Evolutionary conservation across 1,140 invertebrate species (phyloP).

Genomic region (Lucilia cuprina): DNA sequence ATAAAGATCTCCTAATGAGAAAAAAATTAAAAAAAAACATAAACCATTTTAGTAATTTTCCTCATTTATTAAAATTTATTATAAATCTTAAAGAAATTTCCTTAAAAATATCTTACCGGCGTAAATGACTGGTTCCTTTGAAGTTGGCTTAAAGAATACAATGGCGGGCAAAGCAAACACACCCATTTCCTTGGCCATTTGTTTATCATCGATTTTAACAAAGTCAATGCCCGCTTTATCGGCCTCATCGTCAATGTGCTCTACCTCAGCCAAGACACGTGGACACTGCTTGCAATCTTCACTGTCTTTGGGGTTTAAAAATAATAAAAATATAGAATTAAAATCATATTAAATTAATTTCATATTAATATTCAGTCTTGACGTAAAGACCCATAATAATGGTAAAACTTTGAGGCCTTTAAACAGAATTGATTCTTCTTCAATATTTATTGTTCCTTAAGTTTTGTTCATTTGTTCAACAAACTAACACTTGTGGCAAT

Average conservation of each 20-base stretch:
- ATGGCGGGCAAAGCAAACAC: conserved; percentile 89
- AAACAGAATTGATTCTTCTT: too few species aligned
- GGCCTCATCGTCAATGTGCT: conserved; percentile 93
- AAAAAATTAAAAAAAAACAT: conserved; percentile 1
- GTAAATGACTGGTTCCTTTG: conserved; percentile 92
- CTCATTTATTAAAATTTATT: background rate
- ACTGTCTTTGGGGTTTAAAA: conserved; percentile 71
- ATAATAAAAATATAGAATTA: background rate
- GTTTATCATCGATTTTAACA: conserved; percentile 89
- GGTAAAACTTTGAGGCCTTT: too few species aligned
- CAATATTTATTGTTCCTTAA: too few species aligned
- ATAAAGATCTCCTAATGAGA: conserved; percentile 78
- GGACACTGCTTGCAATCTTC: conserved; percentile 94
- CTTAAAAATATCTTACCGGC: conserved; percentile 71
- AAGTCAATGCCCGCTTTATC: conserved; percentile 93
- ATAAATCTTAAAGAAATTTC: too few species aligned
- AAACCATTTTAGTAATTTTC: background rate
- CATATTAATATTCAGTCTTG: background rate
- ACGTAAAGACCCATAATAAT: background rate
- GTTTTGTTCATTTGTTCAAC: too few species aligned
- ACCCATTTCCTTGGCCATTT: conserved; percentile 84
- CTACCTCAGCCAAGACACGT: conserved; percentile 85
- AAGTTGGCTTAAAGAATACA: conserved; percentile 86
- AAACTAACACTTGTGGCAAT: too few species aligned
- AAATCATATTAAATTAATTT: background rate